A percentile compares a stretch with the other conserved stretches of the same genome.
phyloP scores from a whole-genome alignment of 2,113 vertebrate species.

The Ginglymostoma cirratum region DNA sequence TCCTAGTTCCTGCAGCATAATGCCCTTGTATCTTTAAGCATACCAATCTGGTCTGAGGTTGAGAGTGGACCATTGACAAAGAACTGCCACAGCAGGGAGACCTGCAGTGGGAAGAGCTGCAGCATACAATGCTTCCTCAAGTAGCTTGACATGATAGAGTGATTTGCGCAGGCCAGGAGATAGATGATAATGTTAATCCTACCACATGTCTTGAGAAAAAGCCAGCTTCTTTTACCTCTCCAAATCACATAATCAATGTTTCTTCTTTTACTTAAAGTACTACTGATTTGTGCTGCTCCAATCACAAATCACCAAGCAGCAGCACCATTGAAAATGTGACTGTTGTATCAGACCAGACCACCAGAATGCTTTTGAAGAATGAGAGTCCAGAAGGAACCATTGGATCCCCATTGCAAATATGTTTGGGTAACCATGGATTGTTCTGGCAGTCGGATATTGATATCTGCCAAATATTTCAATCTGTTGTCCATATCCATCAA shows the following conservation, averaged over 20 bases:
- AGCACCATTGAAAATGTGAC: not conserved
- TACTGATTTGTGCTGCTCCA: not conserved
- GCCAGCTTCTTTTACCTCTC: too few species aligned
- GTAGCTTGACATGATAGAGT: not conserved
- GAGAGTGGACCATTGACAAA: not conserved
- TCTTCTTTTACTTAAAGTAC: not conserved
- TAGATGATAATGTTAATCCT: not conserved
- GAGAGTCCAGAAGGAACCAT: not conserved
- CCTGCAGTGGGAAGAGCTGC: not conserved
- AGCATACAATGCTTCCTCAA: not conserved
- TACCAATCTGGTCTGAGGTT: not conserved
- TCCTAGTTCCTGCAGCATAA: not conserved
- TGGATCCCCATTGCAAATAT: too few species aligned
- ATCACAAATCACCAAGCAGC: too few species aligned
- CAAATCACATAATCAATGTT: not conserved
- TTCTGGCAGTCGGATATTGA: too few species aligned
- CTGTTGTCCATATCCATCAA: too few species aligned
- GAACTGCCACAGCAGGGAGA: not conserved
- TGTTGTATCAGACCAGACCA: not conserved
- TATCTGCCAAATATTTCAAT: too few species aligned
- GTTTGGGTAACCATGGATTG: too few species aligned
- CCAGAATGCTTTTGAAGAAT: not conserved
- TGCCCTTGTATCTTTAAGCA: not conserved
- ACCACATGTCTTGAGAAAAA: not conserved
- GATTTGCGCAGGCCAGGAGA: not conserved